Evolutionary conservation across 2,888 invertebrate species (phyloP).

Genomic region (Spatulosminthurus flaviceps): DNA sequence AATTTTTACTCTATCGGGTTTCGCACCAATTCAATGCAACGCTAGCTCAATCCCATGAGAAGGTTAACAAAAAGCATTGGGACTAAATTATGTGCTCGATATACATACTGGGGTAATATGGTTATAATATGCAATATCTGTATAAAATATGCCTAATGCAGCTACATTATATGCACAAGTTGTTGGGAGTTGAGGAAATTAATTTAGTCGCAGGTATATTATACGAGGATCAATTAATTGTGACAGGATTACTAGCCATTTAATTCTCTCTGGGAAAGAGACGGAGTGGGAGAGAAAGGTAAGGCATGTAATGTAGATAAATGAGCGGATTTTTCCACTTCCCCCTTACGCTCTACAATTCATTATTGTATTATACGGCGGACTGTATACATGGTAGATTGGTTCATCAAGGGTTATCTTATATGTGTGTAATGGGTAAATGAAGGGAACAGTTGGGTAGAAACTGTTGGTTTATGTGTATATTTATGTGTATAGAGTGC

Average conservation of each 20-base stretch:
- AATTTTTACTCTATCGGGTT: no score
- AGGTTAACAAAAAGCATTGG: no score
- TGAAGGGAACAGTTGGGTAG: no score
- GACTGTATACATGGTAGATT: no score
- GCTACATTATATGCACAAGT: no score
- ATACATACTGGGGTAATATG: no score
- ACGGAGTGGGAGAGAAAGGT: not conserved
- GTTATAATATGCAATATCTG: no score
- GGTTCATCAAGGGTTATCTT: not conserved
- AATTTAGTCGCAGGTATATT: not conserved
- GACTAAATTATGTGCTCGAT: no score
- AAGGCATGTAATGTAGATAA: slow-evolving; percentile 19
- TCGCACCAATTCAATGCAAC: no score
- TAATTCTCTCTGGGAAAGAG: not conserved
- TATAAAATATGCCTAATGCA: no score
- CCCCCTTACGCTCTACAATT: not conserved
- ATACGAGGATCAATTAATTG: not conserved
- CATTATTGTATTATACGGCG: not conserved
- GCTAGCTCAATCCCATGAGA: no score
- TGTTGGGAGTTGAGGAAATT: not conserved
- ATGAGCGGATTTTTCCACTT: slow-evolving; percentile 5
- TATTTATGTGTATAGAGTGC: not conserved
- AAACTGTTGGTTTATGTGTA: not conserved
- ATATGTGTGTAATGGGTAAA: not conserved
- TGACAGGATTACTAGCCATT: not conserved